phyloP scores from a whole-genome alignment of 2,797 vertebrate genomes.

The Acanthis flammea region DNA sequence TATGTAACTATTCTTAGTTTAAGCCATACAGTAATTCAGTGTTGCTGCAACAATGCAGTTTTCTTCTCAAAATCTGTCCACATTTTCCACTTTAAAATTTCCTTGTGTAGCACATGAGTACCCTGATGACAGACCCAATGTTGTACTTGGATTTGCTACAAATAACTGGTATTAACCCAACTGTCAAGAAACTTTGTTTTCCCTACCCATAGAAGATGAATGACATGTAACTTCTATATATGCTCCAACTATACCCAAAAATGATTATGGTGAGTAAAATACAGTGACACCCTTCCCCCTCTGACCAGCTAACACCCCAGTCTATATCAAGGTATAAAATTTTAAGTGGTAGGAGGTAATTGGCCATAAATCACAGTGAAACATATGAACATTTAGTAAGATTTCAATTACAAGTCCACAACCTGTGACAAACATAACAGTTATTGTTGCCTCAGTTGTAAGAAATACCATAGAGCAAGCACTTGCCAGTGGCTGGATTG shows the following conservation, averaged over 20 bases:
- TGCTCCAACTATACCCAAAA: background rate
- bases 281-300: background rate
- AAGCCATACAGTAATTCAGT: background rate
- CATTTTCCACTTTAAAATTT: background rate
- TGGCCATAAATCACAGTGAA: background rate
- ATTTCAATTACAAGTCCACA: background rate
- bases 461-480: background rate
- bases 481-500: background rate
- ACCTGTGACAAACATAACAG: background rate
- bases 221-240: background rate
- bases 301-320: background rate
- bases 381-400: background rate
- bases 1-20: background rate
- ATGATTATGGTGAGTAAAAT: background rate
- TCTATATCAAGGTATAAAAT: background rate
- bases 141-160: background rate
- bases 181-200: background rate
- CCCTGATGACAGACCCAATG: background rate
- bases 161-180: background rate
- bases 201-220: background rate
- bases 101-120: fast-evolving
- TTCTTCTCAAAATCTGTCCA: background rate
- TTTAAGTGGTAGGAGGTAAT: background rate
- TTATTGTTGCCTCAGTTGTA: background rate
- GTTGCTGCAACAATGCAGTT: background rate